Base-by-base conservation (phyloP, 2,888 invertebrate genomes). In the Polia nebulosa region DNA sequence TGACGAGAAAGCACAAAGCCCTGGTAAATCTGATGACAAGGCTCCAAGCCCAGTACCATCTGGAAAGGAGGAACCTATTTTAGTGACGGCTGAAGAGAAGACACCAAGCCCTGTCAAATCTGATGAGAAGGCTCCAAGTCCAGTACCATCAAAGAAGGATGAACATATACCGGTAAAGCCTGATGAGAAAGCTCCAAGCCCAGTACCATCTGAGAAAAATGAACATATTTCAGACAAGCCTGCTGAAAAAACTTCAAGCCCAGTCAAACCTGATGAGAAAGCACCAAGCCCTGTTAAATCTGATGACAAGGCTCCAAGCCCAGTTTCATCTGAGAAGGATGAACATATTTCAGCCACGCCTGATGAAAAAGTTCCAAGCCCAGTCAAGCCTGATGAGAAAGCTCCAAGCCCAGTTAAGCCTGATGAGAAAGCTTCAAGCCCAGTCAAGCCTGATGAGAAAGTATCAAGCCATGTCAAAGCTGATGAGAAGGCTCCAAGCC, bases 1-100 rank as follows among this genome's bases (percentile, higher is more conserved):
- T 1, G 45, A 32, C 7, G 32, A 45, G 3, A 58, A 58, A 3
- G 22, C 3, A 1, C 4, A 7, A 2, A 56, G 25, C 6, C 11
- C 17, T 11, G 34, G 0, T 0, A 34, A 13, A 1, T 0, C 22
- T 17, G 49, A 36, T 0, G 15, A 49, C 4, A 66, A 8, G 3
- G 13, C 0, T 0, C 7, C 7, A 0, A 63, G 47, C 52, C 17
- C 27, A 1, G 5, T 29, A 0, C 2, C 13, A 9, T n/a, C 15
- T 20, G 39, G 36, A 2, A 22, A 53, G 13, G 67, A 75, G 2
- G 60, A 27, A 7, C 62, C 65, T 0, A 13, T 1, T 11, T 9
- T 5, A 22, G 34, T 47, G 1, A 2, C 3, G 0, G 6, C 32
- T 1, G 44, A 44, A 0, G 44, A 44, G 11, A 22, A 44, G 20